Conservation (phyloP, 2,888 invertebrate species). For the Diarsia rubi region DNA sequence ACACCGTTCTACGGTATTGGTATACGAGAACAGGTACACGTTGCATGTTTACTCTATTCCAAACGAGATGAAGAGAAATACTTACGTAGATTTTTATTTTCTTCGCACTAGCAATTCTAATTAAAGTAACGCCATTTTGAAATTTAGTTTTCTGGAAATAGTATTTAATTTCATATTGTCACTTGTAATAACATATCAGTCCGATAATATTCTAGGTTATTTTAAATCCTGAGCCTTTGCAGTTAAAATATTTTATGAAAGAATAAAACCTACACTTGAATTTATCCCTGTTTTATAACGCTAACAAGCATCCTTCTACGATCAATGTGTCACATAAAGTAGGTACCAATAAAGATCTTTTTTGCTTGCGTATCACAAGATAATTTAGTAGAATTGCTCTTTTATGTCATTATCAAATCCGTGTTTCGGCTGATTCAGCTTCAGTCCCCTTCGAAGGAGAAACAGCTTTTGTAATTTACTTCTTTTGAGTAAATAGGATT, state of each 20-base stretch:
- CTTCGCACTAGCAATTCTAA: neutral
- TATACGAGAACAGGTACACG: constrained; percentile 19
- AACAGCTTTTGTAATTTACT: constrained; percentile 64
- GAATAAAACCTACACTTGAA: constrained; percentile 9
- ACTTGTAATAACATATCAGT: neutral
- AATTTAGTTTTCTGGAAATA: neutral
- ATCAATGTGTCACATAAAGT: constrained; percentile 49
- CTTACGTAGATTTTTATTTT: neutral
- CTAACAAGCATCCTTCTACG: constrained; percentile 34
- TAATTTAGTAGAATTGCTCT: constrained; percentile 68
- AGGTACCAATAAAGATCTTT: constrained; percentile 51
- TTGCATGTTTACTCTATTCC: constrained; percentile 21
- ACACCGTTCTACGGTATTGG: neutral
- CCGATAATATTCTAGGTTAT: neutral
- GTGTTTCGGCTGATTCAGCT: constrained; percentile 65
- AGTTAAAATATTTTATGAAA: neutral
- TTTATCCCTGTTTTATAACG: constrained; percentile 19
- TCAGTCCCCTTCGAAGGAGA: constrained; percentile 53
- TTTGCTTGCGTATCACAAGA: constrained; percentile 62
- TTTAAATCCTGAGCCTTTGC: neutral
- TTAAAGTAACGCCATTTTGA: neutral
- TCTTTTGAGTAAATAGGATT: constrained; percentile 59
- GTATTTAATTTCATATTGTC: neutral
- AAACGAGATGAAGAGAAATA: neutral
- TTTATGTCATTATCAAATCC: constrained; percentile 70